Evolutionary conservation across 2,797 vertebrate genomes (phyloP).

Genomic region (Crocidura indochinensis): DNA sequence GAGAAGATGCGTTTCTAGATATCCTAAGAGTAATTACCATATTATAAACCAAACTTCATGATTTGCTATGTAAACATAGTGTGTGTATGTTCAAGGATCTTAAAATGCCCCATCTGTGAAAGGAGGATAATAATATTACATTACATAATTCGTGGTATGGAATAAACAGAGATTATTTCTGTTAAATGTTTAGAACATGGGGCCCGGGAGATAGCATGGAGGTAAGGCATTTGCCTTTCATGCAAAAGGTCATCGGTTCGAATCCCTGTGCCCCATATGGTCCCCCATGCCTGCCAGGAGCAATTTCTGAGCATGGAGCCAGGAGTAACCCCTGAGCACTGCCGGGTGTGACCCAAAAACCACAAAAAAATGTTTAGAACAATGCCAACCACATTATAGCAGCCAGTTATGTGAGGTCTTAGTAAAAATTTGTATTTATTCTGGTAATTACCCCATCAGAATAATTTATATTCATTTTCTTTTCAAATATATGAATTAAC

Average conservation of each 20-base stretch:
- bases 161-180: neutral
- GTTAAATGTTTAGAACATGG: too few relatives aligned
- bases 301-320: too few relatives aligned
- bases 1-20: neutral
- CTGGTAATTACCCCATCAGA: neutral
- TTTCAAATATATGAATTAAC: conserved; percentile 9
- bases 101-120: neutral
- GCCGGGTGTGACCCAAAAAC: too few relatives aligned
- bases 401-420: neutral
- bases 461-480: neutral
- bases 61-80: neutral
- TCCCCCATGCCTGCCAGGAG: too few relatives aligned
- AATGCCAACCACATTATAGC: neutral
- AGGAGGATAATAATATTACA: neutral
- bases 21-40: neutral
- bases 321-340: too few relatives aligned
- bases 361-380: too few relatives aligned
- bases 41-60: neutral
- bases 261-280: too few relatives aligned
- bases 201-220: too few relatives aligned
- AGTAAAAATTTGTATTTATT: neutral
- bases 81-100: neutral
- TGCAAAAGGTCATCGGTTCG: too few relatives aligned
- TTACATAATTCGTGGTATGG: neutral
- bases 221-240: too few relatives aligned